These are phyloP conservation scores for Otolemur garnettii DNA, from an alignment of 2,113 vertebrate species.

Conservation along the genomic window DNA sequence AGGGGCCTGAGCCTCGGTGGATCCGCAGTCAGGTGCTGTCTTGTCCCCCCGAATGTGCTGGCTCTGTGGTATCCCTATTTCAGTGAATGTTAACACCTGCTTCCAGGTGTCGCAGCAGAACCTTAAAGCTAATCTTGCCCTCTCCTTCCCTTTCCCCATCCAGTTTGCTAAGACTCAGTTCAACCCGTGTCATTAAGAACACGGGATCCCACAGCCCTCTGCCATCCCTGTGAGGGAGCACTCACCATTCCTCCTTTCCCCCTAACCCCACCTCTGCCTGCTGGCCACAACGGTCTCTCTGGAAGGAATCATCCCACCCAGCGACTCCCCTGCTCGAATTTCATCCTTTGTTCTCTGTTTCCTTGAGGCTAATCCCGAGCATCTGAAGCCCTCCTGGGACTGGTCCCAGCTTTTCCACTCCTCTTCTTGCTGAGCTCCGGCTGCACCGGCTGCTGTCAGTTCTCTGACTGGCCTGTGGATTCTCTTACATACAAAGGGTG, in stretches of 20 bases:
- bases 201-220: not conserved
- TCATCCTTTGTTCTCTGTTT: not conserved
- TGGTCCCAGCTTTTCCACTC: not conserved
- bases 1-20: rapidly evolving
- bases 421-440: not conserved
- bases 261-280: not conserved
- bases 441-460: rapidly evolving
- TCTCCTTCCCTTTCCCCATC: not conserved
- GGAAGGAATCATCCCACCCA: not conserved
- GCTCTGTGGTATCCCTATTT: rapidly evolving
- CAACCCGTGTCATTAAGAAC: not conserved
- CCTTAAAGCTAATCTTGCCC: not conserved
- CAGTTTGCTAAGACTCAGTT: not conserved
- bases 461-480: not conserved
- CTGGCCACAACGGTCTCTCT: not conserved
- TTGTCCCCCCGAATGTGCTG: not conserved
- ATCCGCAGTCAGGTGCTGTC: not conserved
- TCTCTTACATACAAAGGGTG: not conserved
- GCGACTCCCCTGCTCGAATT: not conserved
- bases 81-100: not conserved
- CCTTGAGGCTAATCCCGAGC: not conserved
- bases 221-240: rapidly evolving
- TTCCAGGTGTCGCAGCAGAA: not conserved
- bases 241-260: not conserved
- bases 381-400: not conserved